These are phyloP conservation scores for Hemibagrus wyckioides DNA, from an alignment of 2,113 vertebrate genomes.

Conservation along the genomic window DNA sequence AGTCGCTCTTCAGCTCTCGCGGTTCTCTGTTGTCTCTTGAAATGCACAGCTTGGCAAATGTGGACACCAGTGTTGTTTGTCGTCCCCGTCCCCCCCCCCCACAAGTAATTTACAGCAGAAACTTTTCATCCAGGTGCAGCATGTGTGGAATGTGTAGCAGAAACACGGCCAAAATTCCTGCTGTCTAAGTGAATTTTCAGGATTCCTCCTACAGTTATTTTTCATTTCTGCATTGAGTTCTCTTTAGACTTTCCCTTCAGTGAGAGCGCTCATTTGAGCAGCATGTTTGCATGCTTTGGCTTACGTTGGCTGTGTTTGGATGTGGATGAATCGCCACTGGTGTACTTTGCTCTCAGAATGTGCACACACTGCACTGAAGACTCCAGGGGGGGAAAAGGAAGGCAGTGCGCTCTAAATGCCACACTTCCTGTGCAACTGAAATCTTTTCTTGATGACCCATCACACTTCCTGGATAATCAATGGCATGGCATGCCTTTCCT, in stretches of 20 bases:
- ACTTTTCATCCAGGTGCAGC: conserved; percentile 1
- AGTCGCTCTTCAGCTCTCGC: background rate
- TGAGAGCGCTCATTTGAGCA: background rate
- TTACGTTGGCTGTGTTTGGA: conserved; percentile 58
- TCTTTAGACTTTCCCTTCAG: background rate
- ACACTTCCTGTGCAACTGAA: conserved; percentile 46
- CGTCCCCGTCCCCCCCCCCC: background rate
- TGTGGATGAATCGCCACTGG: conserved; percentile 54
- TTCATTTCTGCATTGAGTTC: background rate
- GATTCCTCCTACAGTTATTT: background rate
- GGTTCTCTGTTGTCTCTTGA: background rate
- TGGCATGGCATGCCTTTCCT: conserved; percentile 16
- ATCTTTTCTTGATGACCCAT: conserved; percentile 44
- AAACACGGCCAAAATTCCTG: conserved; percentile 15
- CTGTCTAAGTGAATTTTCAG: background rate
- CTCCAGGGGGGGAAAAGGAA: conserved; percentile 39
- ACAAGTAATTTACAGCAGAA: background rate
- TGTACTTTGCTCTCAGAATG: conserved; percentile 64
- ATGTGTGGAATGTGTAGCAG: conserved; percentile 26
- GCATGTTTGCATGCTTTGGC: background rate
- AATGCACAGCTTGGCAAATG: background rate
- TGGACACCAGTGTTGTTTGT: background rate
- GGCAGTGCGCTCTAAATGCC: conserved; percentile 41
- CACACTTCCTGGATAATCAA: conserved; percentile 52
- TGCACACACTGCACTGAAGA: conserved; percentile 59